Conservation (phyloP, 2,797 vertebrate species). For the Enteromius radiatus region DNA sequence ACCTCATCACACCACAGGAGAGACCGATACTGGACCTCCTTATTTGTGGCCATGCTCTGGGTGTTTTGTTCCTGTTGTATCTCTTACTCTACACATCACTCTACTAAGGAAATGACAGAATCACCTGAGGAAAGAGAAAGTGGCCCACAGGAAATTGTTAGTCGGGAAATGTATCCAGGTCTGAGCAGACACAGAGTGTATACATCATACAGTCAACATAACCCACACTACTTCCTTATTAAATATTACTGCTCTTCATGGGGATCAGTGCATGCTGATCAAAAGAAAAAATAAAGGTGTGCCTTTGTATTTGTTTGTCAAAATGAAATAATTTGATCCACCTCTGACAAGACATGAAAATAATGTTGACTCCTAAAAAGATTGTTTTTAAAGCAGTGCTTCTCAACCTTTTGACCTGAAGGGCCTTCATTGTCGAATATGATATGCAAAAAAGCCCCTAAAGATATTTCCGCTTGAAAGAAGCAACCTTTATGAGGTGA, state of each 20-base stretch:
- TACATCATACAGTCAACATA: conserved; percentile 1
- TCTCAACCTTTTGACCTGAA: not conserved
- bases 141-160: conserved; percentile 63
- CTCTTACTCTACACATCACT: conserved; percentile 66
- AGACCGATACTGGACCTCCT: conserved; percentile 58
- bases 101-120: conserved; percentile 65
- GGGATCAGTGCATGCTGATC: not conserved
- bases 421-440: not conserved
- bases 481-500: not conserved
- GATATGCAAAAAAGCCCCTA: not conserved
- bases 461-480: not conserved
- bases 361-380: not conserved
- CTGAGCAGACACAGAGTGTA: not conserved
- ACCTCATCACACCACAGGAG: conserved; percentile 64
- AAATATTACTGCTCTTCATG: not conserved
- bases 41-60: conserved; percentile 54
- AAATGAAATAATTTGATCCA: not conserved
- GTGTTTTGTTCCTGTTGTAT: conserved; percentile 61
- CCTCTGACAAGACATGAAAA: not conserved
- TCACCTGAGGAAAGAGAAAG: conserved; percentile 47
- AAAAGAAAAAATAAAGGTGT: not conserved
- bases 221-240: not conserved
- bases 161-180: conserved; percentile 38
- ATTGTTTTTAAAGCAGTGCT: not conserved
- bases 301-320: not conserved